Base-by-base conservation (phyloP, 2,888 invertebrate genomes). In the Chrysomela aeneicollis region DNA sequence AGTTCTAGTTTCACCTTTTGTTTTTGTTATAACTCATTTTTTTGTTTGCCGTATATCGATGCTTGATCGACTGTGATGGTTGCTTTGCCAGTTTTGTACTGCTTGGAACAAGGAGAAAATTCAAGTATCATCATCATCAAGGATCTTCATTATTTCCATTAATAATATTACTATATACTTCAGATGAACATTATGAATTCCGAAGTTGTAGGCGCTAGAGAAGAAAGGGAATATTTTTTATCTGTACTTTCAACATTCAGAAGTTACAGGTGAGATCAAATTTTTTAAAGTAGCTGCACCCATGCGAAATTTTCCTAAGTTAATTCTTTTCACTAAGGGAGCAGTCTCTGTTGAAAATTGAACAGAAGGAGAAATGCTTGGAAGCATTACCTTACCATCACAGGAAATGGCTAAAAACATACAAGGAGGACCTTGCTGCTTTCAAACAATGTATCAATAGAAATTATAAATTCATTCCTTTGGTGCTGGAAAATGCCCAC, bases 211-310 rank as follows among this genome's bases (percentile, higher is more conserved):
- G 26, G 26, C 6, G 26, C 26, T 26, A 50, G 89, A 72, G 90
- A 92, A 79, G 97, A 97, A 80, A 87, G 89, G 73, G 90, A 89
- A 72, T 95, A 96, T 81, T 95, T 96, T 83, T 88, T 91, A 71
- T 89, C 93, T 68, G 94, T 97, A 73, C 88, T 96, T 55, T 89
- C 90, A 76, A 95, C 97, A 65, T 96, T 97, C 81, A 91, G 90
- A 84, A 91, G 90, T 83, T 97, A 97, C 86, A 92, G 90, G 95
- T 94, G 84, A 87, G 82, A 59, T 66, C 62, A 52, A 50, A 54
- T 59, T 59, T 57, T 57, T 42, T 42, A 42, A 15, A 15, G 42
- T 8, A 59, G 8, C 10, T n/a, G n/a, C n/a, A n/a, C n/a, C n/a
- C n/a, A n/a, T n/a, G n/a, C n/a, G n/a, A n/a, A n/a, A n/a, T n/a